Evolutionary conservation across 2,888 invertebrate species (phyloP).

Genomic region (Trachelus stipa): DNA sequence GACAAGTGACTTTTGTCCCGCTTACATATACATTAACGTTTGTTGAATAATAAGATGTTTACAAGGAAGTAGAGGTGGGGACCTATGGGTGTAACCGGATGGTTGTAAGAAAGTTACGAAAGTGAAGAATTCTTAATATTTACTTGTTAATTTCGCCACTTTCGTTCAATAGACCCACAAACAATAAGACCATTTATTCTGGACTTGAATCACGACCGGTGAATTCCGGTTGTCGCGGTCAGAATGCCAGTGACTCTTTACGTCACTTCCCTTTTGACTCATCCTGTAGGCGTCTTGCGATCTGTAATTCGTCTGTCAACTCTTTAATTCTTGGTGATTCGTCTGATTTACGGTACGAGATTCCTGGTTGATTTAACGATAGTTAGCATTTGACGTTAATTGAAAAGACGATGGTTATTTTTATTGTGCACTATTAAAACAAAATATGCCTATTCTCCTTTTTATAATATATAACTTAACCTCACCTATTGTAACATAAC

Average conservation of each 20-base stretch:
- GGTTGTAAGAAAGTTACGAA: neutral
- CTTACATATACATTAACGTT: neutral
- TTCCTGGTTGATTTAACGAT: neutral
- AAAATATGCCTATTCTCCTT: neutral
- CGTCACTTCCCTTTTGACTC: neutral
- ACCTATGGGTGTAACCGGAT: neutral
- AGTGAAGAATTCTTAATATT: neutral
- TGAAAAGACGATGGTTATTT: neutral
- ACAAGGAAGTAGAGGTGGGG: neutral
- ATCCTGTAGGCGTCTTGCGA: neutral
- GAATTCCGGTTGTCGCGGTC: neutral
- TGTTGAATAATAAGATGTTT: neutral
- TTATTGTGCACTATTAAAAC: neutral
- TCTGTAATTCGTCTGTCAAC: neutral
- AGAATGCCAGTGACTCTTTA: neutral
- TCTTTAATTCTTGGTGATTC: neutral
- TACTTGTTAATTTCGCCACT: neutral
- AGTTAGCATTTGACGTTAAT: neutral
- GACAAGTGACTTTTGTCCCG: neutral
- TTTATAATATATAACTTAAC: neutral
- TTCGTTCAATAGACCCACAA: neutral
- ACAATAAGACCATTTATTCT: neutral
- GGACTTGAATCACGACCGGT: neutral
- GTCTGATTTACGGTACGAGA: neutral
- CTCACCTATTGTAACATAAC: neutral